Evolutionary conservation across 1,140 invertebrate genomes (phyloP).

Genomic region (Bombus impatiens): DNA sequence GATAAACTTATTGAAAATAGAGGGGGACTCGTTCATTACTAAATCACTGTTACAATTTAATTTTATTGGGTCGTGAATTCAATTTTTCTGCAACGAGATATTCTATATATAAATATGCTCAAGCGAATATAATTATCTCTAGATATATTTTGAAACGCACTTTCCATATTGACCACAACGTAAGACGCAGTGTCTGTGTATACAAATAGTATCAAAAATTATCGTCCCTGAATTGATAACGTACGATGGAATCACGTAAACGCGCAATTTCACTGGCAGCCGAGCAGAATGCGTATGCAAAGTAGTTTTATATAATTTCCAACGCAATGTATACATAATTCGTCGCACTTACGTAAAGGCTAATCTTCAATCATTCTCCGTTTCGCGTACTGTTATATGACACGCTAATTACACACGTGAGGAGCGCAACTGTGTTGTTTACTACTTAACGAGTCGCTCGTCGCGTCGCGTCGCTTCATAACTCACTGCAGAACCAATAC

Average conservation of each 20-base stretch:
- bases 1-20: neutral
- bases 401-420: slow-evolving; percentile 18
- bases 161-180: too few relatives aligned
- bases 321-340: slow-evolving; percentile 36
- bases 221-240: neutral
- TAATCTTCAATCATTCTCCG: slow-evolving; percentile 10
- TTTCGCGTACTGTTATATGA: slow-evolving; percentile 19
- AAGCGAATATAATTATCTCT: too few relatives aligned
- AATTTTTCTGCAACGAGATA: too few relatives aligned
- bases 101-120: too few relatives aligned
- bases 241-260: slow-evolving; percentile 3
- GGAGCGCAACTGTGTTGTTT: slow-evolving; percentile 12
- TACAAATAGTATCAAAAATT: neutral
- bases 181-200: neutral
- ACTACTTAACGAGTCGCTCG: neutral
- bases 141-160: too few relatives aligned
- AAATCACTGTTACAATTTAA: neutral
- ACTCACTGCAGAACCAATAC: neutral
- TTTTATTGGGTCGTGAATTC: neutral
- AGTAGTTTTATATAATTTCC: slow-evolving; percentile 44
- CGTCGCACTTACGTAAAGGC: slow-evolving; percentile 28
- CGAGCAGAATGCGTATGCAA: neutral
- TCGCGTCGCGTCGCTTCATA: neutral
- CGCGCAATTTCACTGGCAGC: neutral
- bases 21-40: neutral